These are phyloP conservation scores for Engystomops pustulosus DNA, from an alignment of 2,113 vertebrate species.

Conservation along the genomic window DNA sequence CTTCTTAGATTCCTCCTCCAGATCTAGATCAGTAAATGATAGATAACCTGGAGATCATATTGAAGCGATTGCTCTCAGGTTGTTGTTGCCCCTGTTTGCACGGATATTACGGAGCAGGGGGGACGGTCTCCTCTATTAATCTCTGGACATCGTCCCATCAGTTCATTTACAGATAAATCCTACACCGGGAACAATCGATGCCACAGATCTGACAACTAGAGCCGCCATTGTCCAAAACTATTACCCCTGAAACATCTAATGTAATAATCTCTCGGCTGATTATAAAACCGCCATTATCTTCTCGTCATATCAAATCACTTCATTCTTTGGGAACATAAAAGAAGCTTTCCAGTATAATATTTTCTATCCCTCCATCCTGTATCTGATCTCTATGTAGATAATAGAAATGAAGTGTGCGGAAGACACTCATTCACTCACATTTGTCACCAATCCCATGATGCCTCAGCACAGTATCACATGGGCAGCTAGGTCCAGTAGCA, in stretches of 20 bases:
- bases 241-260: background rate
- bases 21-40: background rate
- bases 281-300: background rate
- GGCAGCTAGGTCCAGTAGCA: too few relatives aligned
- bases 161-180: conserved; percentile 35
- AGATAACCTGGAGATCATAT: background rate
- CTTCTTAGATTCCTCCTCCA: background rate
- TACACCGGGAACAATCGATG: background rate
- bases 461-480: too few relatives aligned
- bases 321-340: too few relatives aligned
- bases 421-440: too few relatives aligned
- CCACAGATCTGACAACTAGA: background rate
- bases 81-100: background rate
- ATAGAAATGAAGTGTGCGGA: too few relatives aligned
- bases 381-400: too few relatives aligned
- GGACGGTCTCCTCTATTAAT: background rate
- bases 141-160: conserved; percentile 4
- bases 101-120: background rate
- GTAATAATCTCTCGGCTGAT: background rate
- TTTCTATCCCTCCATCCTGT: too few relatives aligned
- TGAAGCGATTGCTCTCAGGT: background rate
- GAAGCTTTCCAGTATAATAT: too few relatives aligned
- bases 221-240: background rate
- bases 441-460: too few relatives aligned
- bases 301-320: background rate